phyloP scores from a whole-genome alignment of 2,797 vertebrate species.

The Epinephelus coioides region DNA sequence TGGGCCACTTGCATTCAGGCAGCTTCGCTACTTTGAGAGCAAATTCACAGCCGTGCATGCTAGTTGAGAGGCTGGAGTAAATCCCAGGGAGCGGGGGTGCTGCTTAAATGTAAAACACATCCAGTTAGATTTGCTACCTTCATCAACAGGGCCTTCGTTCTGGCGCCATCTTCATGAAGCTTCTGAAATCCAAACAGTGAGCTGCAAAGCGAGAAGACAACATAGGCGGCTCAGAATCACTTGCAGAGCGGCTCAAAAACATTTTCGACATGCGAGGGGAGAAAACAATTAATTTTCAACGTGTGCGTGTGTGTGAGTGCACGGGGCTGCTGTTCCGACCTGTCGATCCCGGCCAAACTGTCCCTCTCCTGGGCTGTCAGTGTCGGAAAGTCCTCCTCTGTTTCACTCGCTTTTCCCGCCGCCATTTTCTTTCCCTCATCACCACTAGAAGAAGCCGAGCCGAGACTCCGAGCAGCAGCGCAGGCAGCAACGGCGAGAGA shows the following conservation, averaged over 20 bases:
- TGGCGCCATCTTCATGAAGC: constrained; percentile 99
- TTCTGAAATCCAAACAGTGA: constrained; percentile 97
- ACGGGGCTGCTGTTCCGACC: constrained; percentile 84
- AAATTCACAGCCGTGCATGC: constrained; percentile 41
- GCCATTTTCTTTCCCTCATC: constrained; percentile 99
- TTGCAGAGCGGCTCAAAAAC: constrained; percentile 63
- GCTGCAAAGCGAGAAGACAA: constrained; percentile 90
- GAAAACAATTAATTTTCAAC: constrained; percentile 50
- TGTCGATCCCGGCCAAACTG: constrained; percentile 94
- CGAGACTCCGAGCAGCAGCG: constrained; percentile 90
- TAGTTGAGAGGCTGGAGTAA: not conserved
- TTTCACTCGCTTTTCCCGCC: constrained; percentile 99
- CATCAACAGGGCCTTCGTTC: constrained; percentile 97
- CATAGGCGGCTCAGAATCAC: constrained; percentile 85
- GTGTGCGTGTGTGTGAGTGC: constrained; percentile 57
- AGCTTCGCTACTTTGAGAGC: constrained; percentile 25
- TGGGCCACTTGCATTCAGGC: constrained; percentile 56
- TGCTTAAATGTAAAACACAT: constrained; percentile 39
- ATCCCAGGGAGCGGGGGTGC: not conserved
- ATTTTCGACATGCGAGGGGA: constrained; percentile 49
- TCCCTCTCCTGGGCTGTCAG: constrained; percentile 97
- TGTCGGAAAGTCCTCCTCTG: constrained; percentile 99
- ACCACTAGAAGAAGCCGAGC: constrained; percentile 90
- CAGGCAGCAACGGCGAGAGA: constrained; percentile 92
- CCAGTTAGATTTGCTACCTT: constrained; percentile 87